These are phyloP conservation scores for Trimorus sp. DNA, from an alignment of 2,888 invertebrate species.

Conservation along the genomic window DNA sequence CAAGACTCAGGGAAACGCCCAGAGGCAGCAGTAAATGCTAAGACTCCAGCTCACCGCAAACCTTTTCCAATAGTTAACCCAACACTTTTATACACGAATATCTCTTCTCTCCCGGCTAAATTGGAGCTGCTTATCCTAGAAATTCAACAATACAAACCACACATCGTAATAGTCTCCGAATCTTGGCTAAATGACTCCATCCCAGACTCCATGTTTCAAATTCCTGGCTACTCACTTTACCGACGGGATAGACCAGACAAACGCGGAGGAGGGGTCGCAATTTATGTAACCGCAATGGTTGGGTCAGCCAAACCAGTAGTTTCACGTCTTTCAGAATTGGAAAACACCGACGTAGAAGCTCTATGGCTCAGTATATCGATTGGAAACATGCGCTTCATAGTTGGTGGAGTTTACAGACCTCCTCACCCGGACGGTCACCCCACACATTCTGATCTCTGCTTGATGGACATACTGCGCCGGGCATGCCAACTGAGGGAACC, in stretches of 20 bases:
- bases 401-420: neutral
- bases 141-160: neutral
- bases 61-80: too few relatives aligned
- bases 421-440: neutral
- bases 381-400: too few relatives aligned
- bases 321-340: neutral
- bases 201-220: neutral
- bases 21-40: too few relatives aligned
- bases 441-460: too few relatives aligned
- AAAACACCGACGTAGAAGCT: neutral
- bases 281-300: too few relatives aligned
- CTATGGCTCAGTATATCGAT: too few relatives aligned
- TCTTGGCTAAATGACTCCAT: neutral
- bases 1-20: too few relatives aligned
- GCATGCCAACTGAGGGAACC: too few relatives aligned
- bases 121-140: neutral
- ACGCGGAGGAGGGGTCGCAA: neutral
- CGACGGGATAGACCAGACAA: neutral
- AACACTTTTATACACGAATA: constrained; percentile 40
- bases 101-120: neutral
- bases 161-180: neutral
- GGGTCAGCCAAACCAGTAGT: too few relatives aligned
- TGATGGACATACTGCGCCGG: too few relatives aligned
- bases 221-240: neutral
- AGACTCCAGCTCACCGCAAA: too few relatives aligned